Conservation (phyloP, 2,113 vertebrate genomes). For the Andinoacara biseriatus region DNA sequence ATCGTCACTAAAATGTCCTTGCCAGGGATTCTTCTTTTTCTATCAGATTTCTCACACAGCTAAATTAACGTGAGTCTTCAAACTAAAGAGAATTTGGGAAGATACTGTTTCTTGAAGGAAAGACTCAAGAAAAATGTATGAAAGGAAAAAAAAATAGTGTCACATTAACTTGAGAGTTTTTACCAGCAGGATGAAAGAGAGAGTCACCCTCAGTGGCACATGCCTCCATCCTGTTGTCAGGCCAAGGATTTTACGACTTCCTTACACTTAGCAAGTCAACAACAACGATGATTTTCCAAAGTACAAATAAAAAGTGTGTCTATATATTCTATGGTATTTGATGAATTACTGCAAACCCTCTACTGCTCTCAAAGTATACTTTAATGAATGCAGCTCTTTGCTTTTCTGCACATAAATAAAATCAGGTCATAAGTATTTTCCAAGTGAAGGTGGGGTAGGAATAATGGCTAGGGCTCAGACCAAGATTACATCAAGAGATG, state of each 20-base stretch:
- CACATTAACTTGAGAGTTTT: not conserved
- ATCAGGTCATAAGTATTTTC: not conserved
- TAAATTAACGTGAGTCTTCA: conserved; percentile 7
- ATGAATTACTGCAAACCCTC: not conserved
- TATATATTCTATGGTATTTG: not conserved
- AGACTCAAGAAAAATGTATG: conserved; percentile 2
- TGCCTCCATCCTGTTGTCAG: not conserved
- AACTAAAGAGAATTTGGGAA: not conserved
- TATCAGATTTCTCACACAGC: not conserved
- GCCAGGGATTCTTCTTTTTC: not conserved
- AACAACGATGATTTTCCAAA: not conserved
- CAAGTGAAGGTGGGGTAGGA: not conserved
- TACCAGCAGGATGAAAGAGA: not conserved
- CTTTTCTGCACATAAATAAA: not conserved
- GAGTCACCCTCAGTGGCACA: not conserved
- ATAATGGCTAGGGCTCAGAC: not conserved
- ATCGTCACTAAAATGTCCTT: conserved; percentile 19
- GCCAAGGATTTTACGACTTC: not conserved
- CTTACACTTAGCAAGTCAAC: not conserved
- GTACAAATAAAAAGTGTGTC: not conserved
- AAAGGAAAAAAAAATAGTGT: conserved; percentile 1
- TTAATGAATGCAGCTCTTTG: not conserved
- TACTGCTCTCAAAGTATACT: not conserved
- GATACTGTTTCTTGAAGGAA: not conserved
- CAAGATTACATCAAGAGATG: conserved; percentile 20